Percentiles rank a stretch among this genome's conserved stretches.
phyloP scores from a whole-genome alignment of 2,797 vertebrate species.

The Arctocebus calabarensis region DNA sequence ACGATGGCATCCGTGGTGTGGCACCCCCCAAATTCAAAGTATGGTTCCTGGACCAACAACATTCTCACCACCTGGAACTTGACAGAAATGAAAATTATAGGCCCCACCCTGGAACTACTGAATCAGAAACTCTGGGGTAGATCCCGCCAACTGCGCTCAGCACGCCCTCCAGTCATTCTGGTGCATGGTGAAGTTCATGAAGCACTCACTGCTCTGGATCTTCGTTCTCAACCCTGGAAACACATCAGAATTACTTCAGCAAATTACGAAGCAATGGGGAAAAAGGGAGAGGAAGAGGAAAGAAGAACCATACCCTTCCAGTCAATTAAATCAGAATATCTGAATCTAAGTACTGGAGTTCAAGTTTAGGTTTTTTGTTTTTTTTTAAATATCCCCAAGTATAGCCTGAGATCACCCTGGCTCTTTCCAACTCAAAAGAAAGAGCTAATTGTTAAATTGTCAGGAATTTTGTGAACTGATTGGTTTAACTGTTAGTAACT shows the following conservation, averaged over 20 bases:
- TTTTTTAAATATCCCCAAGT: not conserved
- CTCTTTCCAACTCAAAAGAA: not conserved
- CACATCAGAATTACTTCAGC: not conserved
- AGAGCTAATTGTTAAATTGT: constrained; percentile 11
- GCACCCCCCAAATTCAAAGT: not conserved
- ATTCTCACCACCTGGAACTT: not conserved
- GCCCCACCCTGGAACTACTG: not conserved
- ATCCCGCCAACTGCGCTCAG: not conserved
- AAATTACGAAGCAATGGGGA: not conserved
- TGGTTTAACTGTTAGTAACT: not conserved
- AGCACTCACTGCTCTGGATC: not conserved
- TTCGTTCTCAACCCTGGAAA: not conserved
- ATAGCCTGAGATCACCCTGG: not conserved
- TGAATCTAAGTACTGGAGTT: not conserved
- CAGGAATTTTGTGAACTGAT: not conserved
- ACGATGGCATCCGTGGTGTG: not conserved
- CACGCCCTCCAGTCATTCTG: not conserved
- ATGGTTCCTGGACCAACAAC: not conserved
- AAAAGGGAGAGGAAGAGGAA: no score
- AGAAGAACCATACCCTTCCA: not conserved
- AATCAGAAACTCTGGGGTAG: not conserved
- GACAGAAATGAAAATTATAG: not conserved
- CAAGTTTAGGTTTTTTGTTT: not conserved
- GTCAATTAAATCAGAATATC: not conserved
- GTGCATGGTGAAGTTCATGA: not conserved